These are phyloP conservation scores for Dryobates pubescens DNA, from an alignment of 2,797 vertebrate genomes.

Conservation along the genomic window DNA sequence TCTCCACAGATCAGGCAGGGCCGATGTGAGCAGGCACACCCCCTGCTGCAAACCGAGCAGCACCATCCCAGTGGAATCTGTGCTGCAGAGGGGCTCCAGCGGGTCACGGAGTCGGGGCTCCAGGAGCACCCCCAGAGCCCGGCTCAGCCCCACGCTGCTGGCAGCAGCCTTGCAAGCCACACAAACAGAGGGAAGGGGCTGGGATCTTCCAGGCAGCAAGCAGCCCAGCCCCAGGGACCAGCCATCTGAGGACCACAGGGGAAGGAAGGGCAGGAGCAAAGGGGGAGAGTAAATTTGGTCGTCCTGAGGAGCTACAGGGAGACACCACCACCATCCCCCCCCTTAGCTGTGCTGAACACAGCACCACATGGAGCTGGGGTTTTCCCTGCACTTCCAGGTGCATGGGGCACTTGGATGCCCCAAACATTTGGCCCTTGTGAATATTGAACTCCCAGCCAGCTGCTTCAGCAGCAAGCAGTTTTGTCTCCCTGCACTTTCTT, in stretches of 20 bases:
- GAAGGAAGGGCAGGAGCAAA: neutral
- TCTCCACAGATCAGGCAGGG: neutral
- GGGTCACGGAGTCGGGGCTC: neutral
- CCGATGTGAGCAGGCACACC: neutral
- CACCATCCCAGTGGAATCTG: neutral
- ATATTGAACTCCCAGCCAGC: neutral
- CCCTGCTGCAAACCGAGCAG: neutral
- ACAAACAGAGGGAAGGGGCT: neutral
- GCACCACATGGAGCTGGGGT: accelerated
- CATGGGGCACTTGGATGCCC: neutral
- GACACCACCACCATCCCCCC: neutral
- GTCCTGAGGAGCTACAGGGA: accelerated
- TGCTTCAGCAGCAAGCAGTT: neutral
- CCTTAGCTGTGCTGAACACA: accelerated
- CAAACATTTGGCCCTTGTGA: neutral
- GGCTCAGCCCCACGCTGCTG: neutral
- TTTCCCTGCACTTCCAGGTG: neutral
- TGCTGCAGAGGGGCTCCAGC: neutral
- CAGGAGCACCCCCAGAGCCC: neutral
- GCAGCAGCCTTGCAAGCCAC: neutral
- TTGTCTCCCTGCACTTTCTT: neutral
- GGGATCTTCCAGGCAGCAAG: neutral
- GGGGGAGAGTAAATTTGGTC: accelerated
- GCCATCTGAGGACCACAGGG: accelerated
- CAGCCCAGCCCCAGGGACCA: accelerated